Conservation (phyloP, 1,140 invertebrate genomes). For the Drosophila parabipectinata region DNA sequence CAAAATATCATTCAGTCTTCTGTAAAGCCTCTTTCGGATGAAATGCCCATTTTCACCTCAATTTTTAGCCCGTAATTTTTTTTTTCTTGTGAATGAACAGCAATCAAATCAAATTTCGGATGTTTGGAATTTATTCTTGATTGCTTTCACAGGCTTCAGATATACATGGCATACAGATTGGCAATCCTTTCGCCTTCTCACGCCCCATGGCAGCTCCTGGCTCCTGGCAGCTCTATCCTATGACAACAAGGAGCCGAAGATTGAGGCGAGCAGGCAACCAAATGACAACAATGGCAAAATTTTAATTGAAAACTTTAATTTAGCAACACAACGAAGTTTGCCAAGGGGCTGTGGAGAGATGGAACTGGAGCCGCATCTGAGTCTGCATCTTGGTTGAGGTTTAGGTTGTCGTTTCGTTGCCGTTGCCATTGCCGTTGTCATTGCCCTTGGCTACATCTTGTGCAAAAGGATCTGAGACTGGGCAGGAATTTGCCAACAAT, state of each 20-base stretch:
- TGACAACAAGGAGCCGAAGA: conserved; percentile 41
- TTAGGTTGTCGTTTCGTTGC: conserved; percentile 39
- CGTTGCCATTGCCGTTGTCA: conserved; percentile 66
- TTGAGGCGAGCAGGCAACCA: conserved; percentile 42
- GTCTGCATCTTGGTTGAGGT: conserved; percentile 65
- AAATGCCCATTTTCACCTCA: too few species aligned
- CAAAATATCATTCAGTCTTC: background rate
- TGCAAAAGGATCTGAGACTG: conserved; percentile 51
- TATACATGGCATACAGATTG: conserved; percentile 5
- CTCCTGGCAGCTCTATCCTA: conserved; percentile 24
- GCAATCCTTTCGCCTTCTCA: conserved; percentile 26
- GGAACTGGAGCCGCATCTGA: conserved; percentile 10
- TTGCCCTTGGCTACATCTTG: conserved; percentile 78
- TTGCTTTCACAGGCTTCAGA: conserved; percentile 1
- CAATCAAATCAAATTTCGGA: conserved; percentile 9
- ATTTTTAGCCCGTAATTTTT: background rate
- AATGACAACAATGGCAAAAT: conserved; percentile 69
- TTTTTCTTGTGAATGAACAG: background rate
- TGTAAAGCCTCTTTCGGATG: too few species aligned
- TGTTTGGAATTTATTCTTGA: conserved; percentile 18
- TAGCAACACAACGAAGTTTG: conserved; percentile 61
- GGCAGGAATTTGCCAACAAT: conserved; percentile 61
- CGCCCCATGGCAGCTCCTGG: conserved; percentile 22
- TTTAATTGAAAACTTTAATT: conserved; percentile 83
- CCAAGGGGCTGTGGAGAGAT: conserved; percentile 1